Evolutionary conservation across 2,113 vertebrate species (phyloP).

Genomic region (Plotosus lineatus): DNA sequence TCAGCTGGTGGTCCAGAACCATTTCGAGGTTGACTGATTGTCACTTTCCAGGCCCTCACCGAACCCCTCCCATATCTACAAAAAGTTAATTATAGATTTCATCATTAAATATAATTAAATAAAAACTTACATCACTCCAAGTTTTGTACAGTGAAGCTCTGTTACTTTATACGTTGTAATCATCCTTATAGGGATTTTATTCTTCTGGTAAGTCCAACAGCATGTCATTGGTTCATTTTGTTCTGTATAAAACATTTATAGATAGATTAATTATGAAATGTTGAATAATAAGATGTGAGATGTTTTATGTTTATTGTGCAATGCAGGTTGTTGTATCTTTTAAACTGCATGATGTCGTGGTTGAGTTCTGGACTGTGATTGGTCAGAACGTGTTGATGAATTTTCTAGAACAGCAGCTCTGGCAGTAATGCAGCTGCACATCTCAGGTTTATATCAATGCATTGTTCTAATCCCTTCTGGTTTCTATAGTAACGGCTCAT

Average conservation of each 20-base stretch:
- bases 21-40: too few species aligned
- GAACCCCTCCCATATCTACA: too few species aligned
- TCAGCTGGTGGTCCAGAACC: too few species aligned
- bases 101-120: background rate
- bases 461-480: too few species aligned
- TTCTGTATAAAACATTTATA: background rate
- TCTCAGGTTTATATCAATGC: background rate
- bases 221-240: background rate
- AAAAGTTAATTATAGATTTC: background rate
- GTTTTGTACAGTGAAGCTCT: background rate
- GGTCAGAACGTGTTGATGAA: background rate
- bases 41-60: too few species aligned
- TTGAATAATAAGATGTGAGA: background rate
- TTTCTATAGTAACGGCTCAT: too few species aligned
- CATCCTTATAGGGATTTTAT: background rate
- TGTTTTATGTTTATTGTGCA: background rate
- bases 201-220: background rate
- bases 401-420: background rate
- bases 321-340: background rate
- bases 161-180: background rate
- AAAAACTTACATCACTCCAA: background rate
- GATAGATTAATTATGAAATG: background rate
- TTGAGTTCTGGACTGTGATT: background rate
- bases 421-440: too few species aligned
- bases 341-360: background rate